These are phyloP conservation scores for Odontamblyopus lacepedii DNA, from an alignment of 2,797 vertebrate genomes.

Conservation along the genomic window DNA sequence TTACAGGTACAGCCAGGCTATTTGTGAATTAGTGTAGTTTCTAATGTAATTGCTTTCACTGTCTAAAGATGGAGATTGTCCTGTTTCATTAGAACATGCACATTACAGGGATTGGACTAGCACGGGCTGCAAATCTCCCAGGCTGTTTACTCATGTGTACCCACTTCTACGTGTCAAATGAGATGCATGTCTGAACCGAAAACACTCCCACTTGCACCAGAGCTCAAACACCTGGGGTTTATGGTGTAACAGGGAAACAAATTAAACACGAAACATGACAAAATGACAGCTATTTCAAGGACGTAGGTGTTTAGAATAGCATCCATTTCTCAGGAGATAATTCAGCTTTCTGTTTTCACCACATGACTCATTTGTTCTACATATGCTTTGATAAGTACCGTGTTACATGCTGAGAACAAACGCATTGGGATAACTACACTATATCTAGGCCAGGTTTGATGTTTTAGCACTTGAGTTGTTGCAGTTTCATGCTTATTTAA, in stretches of 20 bases:
- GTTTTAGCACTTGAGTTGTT: neutral
- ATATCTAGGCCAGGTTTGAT: neutral
- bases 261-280: conserved; percentile 15
- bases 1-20: conserved; percentile 68
- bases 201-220: neutral
- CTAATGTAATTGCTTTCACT: conserved; percentile 69
- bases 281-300: conserved; percentile 15
- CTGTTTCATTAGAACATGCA: conserved; percentile 42
- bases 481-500: neutral
- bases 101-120: conserved; percentile 33
- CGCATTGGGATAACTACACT: too few relatives aligned
- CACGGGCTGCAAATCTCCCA: conserved; percentile 5
- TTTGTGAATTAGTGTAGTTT: conserved; percentile 69
- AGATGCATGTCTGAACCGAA: conserved; percentile 23
- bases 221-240: conserved; percentile 4
- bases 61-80: conserved; percentile 54
- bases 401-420: neutral
- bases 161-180: conserved; percentile 21
- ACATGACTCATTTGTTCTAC: conserved; percentile 4
- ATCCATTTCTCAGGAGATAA: neutral
- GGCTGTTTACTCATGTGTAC: conserved; percentile 24
- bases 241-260: neutral
- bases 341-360: neutral
- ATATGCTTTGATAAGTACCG: conserved; percentile 4
- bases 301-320: neutral